phyloP scores from a whole-genome alignment of 1,140 invertebrate species.

The Camponotus floridanus region DNA sequence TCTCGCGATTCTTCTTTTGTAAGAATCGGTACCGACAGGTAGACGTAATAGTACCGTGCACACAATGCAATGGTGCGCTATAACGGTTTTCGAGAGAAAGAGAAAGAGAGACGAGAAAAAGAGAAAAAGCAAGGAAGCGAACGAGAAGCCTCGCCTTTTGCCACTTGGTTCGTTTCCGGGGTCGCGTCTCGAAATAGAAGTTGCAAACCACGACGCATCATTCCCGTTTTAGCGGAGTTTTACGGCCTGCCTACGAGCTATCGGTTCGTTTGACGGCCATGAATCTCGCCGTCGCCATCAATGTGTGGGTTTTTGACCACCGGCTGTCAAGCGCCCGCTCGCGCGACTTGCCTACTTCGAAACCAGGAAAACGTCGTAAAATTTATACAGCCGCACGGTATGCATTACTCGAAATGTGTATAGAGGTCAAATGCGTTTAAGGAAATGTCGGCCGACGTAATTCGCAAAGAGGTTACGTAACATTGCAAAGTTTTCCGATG shows the following conservation, averaged over 20 bases:
- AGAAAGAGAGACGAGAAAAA: not conserved
- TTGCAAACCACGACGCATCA: constrained; percentile 81
- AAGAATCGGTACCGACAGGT: constrained; percentile 36
- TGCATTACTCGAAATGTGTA: constrained; percentile 24
- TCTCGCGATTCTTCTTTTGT: constrained; percentile 48
- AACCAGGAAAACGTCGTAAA: constrained; percentile 42
- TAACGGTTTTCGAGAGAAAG: constrained; percentile 48
- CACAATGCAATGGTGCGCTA: constrained; percentile 64
- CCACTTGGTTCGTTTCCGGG: constrained; percentile 82
- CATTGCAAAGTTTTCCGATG: not conserved
- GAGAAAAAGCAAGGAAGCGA: constrained; percentile 44
- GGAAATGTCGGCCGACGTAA: not conserved
- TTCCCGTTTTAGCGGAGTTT: constrained; percentile 84
- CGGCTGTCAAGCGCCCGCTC: constrained; percentile 45
- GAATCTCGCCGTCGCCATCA: constrained; percentile 73
- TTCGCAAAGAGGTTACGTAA: not conserved
- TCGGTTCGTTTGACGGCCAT: constrained; percentile 76
- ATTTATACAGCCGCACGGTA: constrained; percentile 55
- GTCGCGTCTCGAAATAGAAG: constrained; percentile 84
- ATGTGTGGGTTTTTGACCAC: constrained; percentile 68
- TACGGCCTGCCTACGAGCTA: constrained; percentile 83
- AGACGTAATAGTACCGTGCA: constrained; percentile 65
- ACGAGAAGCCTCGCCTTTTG: constrained; percentile 60
- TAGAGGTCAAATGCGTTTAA: not conserved
- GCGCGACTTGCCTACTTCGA: constrained; percentile 44